Conservation (phyloP, 53 echinoderm and acorn worm genomes). For the Luidia sarsii region DNA sequence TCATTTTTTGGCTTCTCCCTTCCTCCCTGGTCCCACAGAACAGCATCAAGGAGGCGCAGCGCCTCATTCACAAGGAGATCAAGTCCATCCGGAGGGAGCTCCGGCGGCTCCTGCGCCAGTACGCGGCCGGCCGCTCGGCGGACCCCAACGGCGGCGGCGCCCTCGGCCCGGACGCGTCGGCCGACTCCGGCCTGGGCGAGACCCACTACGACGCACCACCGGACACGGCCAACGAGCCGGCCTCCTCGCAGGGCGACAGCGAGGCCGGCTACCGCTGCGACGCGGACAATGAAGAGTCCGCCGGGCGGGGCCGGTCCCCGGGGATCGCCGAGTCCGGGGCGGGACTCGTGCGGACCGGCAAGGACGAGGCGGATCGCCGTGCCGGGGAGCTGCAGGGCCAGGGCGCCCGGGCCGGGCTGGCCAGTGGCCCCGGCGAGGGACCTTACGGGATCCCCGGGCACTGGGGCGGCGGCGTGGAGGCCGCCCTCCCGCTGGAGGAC, state of each 20-base stretch:
- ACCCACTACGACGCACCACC: conserved; percentile 33
- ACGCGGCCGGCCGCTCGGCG: conserved; percentile 3
- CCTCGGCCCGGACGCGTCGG: background rate
- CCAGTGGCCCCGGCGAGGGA: background rate
- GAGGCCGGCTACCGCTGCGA: conserved; percentile 36
- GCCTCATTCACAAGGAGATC: conserved; percentile 66
- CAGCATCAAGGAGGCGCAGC: conserved; percentile 73
- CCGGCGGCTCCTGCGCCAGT: conserved; percentile 35
- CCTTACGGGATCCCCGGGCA: conserved; percentile 12
- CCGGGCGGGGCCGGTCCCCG: too few relatives aligned
- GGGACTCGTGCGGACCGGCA: background rate
- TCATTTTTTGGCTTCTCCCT: too few relatives aligned
- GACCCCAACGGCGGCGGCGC: background rate
- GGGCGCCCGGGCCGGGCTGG: background rate
- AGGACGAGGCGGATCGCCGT: too few relatives aligned
- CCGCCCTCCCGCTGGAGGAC: background rate
- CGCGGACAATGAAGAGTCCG: conserved; percentile 4
- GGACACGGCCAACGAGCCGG: conserved; percentile 36
- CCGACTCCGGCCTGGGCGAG: conserved; percentile 23
- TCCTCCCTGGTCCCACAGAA: conserved; percentile 35
- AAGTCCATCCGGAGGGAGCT: conserved; percentile 66
- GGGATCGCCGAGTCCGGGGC: background rate
- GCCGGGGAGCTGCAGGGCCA: background rate
- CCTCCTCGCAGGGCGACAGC: conserved; percentile 40
- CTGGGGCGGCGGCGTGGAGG: background rate